Conservation (phyloP, 1,140 invertebrate species). For the Nylanderia fulva region DNA sequence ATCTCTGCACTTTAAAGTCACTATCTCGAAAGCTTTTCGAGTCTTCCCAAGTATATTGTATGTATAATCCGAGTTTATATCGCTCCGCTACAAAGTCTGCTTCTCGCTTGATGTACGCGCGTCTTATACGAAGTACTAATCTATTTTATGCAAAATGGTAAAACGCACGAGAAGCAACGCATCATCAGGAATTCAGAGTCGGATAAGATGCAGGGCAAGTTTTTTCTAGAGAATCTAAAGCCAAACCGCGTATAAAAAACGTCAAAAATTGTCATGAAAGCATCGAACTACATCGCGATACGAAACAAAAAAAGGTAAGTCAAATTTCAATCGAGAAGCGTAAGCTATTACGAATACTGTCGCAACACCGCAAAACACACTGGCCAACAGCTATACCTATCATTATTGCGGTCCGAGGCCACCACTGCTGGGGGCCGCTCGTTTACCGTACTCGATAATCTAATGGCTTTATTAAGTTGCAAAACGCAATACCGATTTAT, state of each 20-base stretch:
- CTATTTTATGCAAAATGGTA: constrained; percentile 27
- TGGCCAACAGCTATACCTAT: constrained; percentile 38
- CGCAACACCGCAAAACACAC: constrained; percentile 38
- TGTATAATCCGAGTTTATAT: constrained; percentile 38
- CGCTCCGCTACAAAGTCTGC: neutral
- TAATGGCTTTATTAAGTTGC: constrained; percentile 75
- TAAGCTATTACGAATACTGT: constrained; percentile 15
- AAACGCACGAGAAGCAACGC: neutral
- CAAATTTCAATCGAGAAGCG: constrained; percentile 34
- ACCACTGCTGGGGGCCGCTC: neutral
- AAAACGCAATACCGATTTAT: constrained; percentile 73
- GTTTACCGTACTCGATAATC: constrained; percentile 51
- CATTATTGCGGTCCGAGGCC: constrained; percentile 44
- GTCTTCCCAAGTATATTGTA: constrained; percentile 2
- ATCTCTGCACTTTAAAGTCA: constrained; percentile 37
- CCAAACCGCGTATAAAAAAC: neutral
- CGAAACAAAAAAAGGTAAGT: neutral
- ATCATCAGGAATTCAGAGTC: neutral
- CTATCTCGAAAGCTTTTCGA: constrained; percentile 3
- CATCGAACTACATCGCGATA: neutral
- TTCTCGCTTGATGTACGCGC: constrained; percentile 12
- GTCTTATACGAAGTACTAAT: neutral
- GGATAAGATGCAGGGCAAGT: neutral
- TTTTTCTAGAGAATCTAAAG: neutral
- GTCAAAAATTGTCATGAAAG: neutral